Evolutionary conservation across 2,797 vertebrate genomes (phyloP).

Genomic region (Lophura swinhoii): DNA sequence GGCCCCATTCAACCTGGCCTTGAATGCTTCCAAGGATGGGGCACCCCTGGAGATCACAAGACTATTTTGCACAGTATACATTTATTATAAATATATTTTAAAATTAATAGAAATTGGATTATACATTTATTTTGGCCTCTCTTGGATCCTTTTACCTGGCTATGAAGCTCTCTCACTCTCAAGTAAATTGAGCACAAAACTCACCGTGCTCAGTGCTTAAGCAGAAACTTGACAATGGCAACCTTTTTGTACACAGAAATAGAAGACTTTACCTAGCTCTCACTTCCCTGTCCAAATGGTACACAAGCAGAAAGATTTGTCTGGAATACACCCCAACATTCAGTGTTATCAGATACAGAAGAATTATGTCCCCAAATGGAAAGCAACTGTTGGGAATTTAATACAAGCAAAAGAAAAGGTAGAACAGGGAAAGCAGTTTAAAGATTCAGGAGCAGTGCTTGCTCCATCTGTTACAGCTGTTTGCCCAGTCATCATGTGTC

Average conservation of each 20-base stretch:
- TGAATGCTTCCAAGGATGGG: background rate
- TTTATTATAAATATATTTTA: background rate
- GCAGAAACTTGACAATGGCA: background rate
- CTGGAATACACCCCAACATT: rapidly evolving
- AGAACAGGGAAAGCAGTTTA: background rate
- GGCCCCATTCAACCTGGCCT: background rate
- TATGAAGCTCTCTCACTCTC: background rate
- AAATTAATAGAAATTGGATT: background rate
- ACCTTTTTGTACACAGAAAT: background rate
- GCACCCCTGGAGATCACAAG: background rate
- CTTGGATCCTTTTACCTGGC: background rate
- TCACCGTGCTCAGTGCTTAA: background rate
- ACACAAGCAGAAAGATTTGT: background rate
- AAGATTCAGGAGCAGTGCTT: background rate
- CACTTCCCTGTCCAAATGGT: background rate
- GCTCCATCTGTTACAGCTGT: background rate
- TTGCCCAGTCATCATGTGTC: constrained; percentile 16
- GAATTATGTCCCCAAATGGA: background rate
- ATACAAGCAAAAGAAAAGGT: background rate
- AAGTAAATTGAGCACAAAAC: background rate
- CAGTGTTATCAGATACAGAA: background rate
- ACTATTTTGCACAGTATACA: background rate
- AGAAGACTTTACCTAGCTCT: background rate
- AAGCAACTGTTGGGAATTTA: background rate
- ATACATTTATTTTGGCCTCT: background rate